Base-by-base conservation (phyloP, 2,113 vertebrate species). In the Numida meleagris region DNA sequence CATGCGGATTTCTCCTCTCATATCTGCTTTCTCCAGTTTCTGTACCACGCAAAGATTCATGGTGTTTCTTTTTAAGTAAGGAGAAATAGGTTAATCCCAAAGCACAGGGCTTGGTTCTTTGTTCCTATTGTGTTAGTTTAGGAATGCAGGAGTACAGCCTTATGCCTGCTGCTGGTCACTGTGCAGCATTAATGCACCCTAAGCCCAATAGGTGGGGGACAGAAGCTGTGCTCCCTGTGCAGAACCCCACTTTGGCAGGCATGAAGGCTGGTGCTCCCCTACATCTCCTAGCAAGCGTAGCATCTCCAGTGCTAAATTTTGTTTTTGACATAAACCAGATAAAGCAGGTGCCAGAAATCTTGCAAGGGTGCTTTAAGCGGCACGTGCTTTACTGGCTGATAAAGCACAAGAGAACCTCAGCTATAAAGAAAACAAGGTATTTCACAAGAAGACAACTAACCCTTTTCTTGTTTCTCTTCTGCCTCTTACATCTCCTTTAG, bases 91-190 rank as follows among this genome's bases (percentile, higher is more conserved):
- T 59, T 86, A 81, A 81, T 43, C 70, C 46, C 51, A 50, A 79
- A 75, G 55, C 45, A 43, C 0, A 0, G 13, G 7, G 11, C n/a
- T 50, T 58, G 1, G 0, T 55, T 14, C n/a, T 43, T 50, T 1
- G 0, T 70, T 68, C 33, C 16, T 5, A 58, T 42, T n/a, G 55
- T 40, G 6, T 53, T 51, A n/a, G 40, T 7, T 33, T 0, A 81
- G 55, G 73, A 90, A 63, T 21, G 1, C 36, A 9, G 58, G 59
- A 88, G 29, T 24, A 45, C 31, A n/a, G 3, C 20, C 4, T 40
- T 17, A 4, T 19, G 15, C 46, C 6, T 42, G 12, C 20, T 19
- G n/a, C n/a, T 50, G 46, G 45, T 70, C 46, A 36, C 40, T 43
- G 17, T 9, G 13, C 12, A 20, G 13, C 4, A 3, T 43, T 38